Evolutionary conservation across 2,113 vertebrate genomes (phyloP).

Genomic region (Solea solea): DNA sequence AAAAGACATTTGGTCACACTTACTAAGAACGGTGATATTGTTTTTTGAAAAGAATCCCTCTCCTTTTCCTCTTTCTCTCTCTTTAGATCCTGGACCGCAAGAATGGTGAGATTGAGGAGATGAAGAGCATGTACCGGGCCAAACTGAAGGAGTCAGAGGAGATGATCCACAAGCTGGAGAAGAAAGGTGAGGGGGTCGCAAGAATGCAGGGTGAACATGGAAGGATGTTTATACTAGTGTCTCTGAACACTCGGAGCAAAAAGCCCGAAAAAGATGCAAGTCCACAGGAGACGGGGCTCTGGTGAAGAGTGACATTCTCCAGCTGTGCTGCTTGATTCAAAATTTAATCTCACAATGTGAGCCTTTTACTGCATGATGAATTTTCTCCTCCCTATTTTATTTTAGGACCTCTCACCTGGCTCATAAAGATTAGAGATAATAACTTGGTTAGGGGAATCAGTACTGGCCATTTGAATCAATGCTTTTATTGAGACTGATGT

Average conservation of each 20-base stretch:
- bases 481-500: conserved; percentile 47
- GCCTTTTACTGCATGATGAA: conserved; percentile 16
- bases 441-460: conserved; percentile 20
- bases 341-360: conserved; percentile 28
- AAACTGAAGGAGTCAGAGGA: conserved; percentile 92
- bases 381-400: conserved; percentile 1
- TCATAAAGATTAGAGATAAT: conserved; percentile 22
- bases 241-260: conserved; percentile 68
- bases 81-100: conserved; percentile 93
- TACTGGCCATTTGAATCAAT: conserved; percentile 30
- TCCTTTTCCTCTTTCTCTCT: background rate
- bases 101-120: conserved; percentile 90
- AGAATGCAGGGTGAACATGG: conserved; percentile 35
- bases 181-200: conserved; percentile 87
- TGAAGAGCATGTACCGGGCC: conserved; percentile 84
- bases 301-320: conserved; percentile 62
- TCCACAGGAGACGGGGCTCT: conserved; percentile 5
- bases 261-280: conserved; percentile 43
- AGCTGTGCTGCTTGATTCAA: conserved; percentile 63
- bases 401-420: background rate
- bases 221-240: conserved; percentile 69
- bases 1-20: too few relatives aligned
- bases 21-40: too few relatives aligned
- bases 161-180: conserved; percentile 87
- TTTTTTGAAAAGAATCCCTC: background rate